These are phyloP conservation scores for Molossus alvarezi DNA, from an alignment of 2,797 vertebrate genomes.

Conservation along the genomic window DNA sequence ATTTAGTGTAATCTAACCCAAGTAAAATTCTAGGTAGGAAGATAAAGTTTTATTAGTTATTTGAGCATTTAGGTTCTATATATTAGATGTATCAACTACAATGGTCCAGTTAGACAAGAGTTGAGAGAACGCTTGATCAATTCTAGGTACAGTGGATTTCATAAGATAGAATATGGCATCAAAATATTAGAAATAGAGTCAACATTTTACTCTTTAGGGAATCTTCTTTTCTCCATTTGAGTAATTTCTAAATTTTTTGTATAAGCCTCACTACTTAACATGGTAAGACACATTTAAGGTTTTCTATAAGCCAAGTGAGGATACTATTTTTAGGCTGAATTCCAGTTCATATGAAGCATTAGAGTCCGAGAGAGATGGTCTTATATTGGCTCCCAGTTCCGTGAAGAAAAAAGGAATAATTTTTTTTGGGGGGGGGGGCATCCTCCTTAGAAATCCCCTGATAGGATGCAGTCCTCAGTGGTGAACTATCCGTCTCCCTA, in stretches of 20 bases:
- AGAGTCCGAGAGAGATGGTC: neutral
- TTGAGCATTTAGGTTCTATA: neutral
- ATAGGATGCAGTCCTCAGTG: fast-evolving
- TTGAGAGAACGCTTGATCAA: neutral
- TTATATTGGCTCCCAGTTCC: neutral
- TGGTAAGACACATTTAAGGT: neutral
- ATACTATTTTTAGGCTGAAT: neutral
- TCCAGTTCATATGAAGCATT: neutral
- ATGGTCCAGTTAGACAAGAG: neutral
- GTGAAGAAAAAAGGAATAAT: neutral
- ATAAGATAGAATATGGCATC: neutral
- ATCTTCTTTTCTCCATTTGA: neutral
- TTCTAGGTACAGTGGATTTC: neutral
- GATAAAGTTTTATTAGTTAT: neutral
- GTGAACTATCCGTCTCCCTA: fast-evolving
- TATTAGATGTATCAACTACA: neutral
- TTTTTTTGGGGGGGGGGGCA: too few relatives aligned
- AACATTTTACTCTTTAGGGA: neutral
- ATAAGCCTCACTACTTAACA: neutral
- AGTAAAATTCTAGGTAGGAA: neutral
- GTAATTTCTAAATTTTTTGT: constrained; percentile 15
- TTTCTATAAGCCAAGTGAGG: neutral
- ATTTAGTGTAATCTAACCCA: neutral
- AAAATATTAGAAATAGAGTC: neutral
- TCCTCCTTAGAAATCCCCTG: neutral